Percentiles rank a stretch among this genome's conserved stretches.
Conservation (phyloP, 1,140 invertebrate species). For the Acromyrmex charruanus region DNA sequence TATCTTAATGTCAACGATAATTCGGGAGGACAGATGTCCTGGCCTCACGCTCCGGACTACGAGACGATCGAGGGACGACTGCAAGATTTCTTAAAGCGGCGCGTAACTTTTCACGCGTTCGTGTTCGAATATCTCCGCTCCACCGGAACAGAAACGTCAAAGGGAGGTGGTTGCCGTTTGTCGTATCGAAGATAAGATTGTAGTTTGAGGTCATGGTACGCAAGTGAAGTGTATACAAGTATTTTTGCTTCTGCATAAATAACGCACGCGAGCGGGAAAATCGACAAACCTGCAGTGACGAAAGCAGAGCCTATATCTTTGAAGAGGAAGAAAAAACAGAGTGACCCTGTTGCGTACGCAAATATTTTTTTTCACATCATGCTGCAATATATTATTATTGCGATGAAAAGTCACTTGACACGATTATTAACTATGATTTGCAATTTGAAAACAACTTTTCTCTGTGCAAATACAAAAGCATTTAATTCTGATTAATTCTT, state of each 20-base stretch:
- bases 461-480: neutral
- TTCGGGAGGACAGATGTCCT: neutral
- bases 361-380: neutral
- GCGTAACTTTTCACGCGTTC: constrained; percentile 49
- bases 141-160: constrained; percentile 11
- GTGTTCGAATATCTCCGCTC: constrained; percentile 46
- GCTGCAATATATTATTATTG: neutral
- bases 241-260: neutral
- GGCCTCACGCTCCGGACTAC: constrained; percentile 22
- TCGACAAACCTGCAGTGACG: neutral
- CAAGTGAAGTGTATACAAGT: neutral
- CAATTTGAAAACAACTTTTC: neutral
- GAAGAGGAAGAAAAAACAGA: neutral
- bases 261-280: neutral
- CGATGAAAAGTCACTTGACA: neutral
- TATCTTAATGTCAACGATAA: constrained; percentile 11
- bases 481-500: neutral
- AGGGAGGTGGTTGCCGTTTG: constrained; percentile 21
- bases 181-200: constrained; percentile 30
- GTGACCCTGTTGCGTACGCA: neutral
- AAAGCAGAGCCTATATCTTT: neutral
- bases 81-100: constrained; percentile 42
- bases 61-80: constrained; percentile 62
- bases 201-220: constrained; percentile 13
- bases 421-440: neutral